Base-by-base conservation (phyloP, 2,888 invertebrate genomes). In the Noctua fimbriata region DNA sequence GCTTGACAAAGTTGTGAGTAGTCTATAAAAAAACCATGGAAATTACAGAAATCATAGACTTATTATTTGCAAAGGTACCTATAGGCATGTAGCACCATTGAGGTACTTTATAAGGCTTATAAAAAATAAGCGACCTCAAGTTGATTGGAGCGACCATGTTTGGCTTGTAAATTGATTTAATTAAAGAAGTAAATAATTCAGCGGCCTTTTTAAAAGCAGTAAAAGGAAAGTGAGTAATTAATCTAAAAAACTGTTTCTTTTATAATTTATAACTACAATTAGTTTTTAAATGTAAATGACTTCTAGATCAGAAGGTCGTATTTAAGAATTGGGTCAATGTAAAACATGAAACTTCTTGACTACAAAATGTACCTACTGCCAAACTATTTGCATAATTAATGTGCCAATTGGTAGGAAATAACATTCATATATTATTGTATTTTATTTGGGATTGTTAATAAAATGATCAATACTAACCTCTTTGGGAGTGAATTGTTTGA, bases 311-410 rank as follows among this genome's bases (percentile, higher is more conserved):
- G 21, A 66, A 72, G 72, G 69, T 52, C 49, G 18, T 9, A 47
- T 73, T 63, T 71, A 44, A 72, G 70, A 86, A 85, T 44, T 66
- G 28, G 80, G 85, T 80, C 76, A 83, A 83, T 78, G 82, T 70
- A 65, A 82, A 66, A 65, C 49, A 73, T 77, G 47, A 71, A 80
- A 74, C 16, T 70, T 70, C 36, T 83, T 36, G 60, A 32, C 66
- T 41, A 78, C 79, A 69, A 85, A 82, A 79, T 73, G 55, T 70
- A 73, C 63, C 32, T 32, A 32, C 32, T 75, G 83, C 86, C 86
- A 86, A 85, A 83, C 6, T 52, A 70, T 66, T 72, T 52, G n/a
- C 69, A 76, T 55, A 47, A 52, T 52, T 32, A 32, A 58, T 69
- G 55, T 44, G 80, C 70, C 80, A 80, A 84, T 36, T 63, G 32